A percentile compares a stretch with the other conserved stretches of the same genome.
phyloP scores from a whole-genome alignment of 2,113 vertebrate species.

The Melospiza georgiana region DNA sequence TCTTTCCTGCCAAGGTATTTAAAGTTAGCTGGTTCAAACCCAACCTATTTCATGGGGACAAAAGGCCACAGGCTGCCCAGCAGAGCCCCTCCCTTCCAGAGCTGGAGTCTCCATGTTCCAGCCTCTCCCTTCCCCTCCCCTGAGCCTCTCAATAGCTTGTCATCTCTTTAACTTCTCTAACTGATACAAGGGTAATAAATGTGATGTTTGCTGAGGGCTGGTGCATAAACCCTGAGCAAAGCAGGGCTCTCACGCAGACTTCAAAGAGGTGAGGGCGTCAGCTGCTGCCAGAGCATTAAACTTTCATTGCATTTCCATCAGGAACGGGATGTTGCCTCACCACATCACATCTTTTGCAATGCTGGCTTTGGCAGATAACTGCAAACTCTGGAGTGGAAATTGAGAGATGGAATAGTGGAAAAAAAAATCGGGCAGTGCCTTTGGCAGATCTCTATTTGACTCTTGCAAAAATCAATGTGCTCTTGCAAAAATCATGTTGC shows the following conservation, averaged over 20 bases:
- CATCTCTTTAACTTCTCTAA: background rate
- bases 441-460: background rate
- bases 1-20: background rate
- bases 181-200: background rate
- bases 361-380: background rate
- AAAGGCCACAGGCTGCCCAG: background rate
- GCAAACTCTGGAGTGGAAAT: background rate
- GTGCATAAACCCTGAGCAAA: background rate
- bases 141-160: background rate
- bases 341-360: background rate
- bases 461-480: background rate
- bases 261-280: background rate
- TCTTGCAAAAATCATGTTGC: background rate
- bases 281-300: constrained; percentile 11
- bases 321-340: background rate
- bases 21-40: background rate
- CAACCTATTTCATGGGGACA: background rate
- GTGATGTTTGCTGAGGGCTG: background rate
- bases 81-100: background rate
- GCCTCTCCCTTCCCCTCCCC: background rate
- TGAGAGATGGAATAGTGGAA: background rate
- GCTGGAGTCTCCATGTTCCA: background rate
- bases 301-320: constrained; percentile 16
- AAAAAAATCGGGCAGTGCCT: background rate
- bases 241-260: background rate